These are phyloP conservation scores for Platygyra sinensis DNA, from an alignment of 64 coral and sea anemone species.

Conservation along the genomic window DNA sequence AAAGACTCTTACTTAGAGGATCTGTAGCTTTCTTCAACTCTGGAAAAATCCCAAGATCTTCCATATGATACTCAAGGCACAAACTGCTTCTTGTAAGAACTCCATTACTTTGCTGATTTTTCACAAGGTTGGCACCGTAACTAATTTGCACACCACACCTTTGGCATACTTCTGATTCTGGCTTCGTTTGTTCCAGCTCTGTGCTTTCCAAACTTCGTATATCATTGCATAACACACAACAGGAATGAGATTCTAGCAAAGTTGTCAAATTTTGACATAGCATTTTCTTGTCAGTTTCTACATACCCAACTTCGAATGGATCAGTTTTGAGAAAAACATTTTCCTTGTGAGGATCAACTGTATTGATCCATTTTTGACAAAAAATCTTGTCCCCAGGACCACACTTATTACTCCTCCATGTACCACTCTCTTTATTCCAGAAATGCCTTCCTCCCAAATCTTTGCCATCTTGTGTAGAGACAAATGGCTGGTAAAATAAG, in stretches of 20 bases:
- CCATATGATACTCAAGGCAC: not conserved
- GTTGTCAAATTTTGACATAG: constrained; percentile 13
- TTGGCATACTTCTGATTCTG: constrained; percentile 18
- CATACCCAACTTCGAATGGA: not conserved
- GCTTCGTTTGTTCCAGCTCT: not conserved
- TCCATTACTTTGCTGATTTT: constrained; percentile 16
- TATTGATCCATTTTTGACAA: constrained; percentile 55
- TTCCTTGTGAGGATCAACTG: not conserved
- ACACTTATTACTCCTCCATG: not conserved
- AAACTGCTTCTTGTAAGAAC: constrained; percentile 47
- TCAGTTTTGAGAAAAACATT: not conserved
- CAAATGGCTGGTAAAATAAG: constrained; percentile 86
- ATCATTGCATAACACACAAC: constrained; percentile 64
- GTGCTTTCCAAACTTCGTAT: not conserved
- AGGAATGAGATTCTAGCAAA: constrained; percentile 38
- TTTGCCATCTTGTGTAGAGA: not conserved
- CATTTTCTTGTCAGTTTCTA: constrained; percentile 20
- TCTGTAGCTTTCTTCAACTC: constrained; percentile 53
- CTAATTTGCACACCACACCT: constrained; percentile 59
- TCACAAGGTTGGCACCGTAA: constrained; percentile 29
- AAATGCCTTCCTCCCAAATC: not conserved
- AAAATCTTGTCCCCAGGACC: not conserved
- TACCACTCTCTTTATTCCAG: not conserved
- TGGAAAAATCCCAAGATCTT: constrained; percentile 23
- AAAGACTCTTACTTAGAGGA: constrained; percentile 71